Conservation (phyloP, 2,888 invertebrate genomes). For the Mythimna ferrago region DNA sequence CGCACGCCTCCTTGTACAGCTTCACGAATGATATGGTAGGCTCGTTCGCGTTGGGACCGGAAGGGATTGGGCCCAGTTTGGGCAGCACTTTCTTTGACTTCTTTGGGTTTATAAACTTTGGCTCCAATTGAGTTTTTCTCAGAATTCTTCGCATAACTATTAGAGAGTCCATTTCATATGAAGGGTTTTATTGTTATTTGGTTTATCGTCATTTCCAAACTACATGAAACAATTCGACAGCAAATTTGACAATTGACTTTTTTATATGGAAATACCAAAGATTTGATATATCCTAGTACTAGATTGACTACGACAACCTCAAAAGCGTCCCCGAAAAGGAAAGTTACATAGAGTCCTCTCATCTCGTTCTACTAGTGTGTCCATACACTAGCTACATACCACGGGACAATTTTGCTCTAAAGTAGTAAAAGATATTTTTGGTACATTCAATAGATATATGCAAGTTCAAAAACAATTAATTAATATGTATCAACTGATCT, state of each 20-base stretch:
- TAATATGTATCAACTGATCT: too few species aligned
- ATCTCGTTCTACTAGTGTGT: too few species aligned
- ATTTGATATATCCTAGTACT: too few species aligned
- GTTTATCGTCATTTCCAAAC: conserved; percentile 9
- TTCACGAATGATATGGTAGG: conserved; percentile 67
- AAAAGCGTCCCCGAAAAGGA: too few species aligned
- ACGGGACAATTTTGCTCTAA: too few species aligned
- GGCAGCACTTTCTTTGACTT: conserved; percentile 18
- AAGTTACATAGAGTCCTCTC: too few species aligned
- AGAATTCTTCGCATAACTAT: conserved; percentile 59
- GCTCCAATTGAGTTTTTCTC: conserved; percentile 13
- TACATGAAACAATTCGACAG: conserved; percentile 13
- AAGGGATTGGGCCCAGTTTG: not conserved
- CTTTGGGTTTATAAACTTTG: conserved; percentile 14
- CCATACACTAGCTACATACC: too few species aligned
- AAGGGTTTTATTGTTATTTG: not conserved
- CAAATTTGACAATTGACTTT: conserved; percentile 13
- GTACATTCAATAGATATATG: too few species aligned
- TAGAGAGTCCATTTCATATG: conserved; percentile 63
- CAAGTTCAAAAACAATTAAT: too few species aligned
- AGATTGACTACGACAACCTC: too few species aligned
- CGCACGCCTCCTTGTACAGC: conserved; percentile 63
- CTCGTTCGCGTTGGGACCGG: not conserved
- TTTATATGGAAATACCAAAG: too few species aligned
- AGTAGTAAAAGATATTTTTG: too few species aligned